Percentiles rank a stretch among this genome's conserved stretches.
Evolutionary conservation across 1,140 invertebrate species (phyloP).

Genomic region (Centruroides sculpturatus): DNA sequence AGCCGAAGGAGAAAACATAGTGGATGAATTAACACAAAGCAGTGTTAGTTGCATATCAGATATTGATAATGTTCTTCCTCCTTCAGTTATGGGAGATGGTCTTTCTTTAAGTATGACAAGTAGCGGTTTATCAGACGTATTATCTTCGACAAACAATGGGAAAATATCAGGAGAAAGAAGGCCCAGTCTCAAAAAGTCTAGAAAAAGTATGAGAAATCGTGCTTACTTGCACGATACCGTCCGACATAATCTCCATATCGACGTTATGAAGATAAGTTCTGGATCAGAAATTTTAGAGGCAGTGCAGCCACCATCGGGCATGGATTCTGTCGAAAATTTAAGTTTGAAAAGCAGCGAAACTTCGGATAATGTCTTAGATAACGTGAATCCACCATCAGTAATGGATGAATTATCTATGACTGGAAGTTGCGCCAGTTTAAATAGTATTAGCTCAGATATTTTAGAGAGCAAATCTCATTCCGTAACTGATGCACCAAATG

Average conservation of each 20-base stretch:
- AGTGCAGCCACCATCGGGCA: slow-evolving; percentile 28
- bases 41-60: slow-evolving; percentile 37
- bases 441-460: slow-evolving; percentile 44
- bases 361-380: slow-evolving; percentile 46
- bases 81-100: slow-evolving; percentile 44
- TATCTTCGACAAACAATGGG: not conserved
- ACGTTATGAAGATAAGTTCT: not conserved
- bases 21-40: slow-evolving; percentile 29
- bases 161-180: not conserved
- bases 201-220: too few relatives aligned
- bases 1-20: slow-evolving; percentile 6
- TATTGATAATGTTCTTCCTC: slow-evolving; percentile 58
- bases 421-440: slow-evolving; percentile 46
- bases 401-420: slow-evolving; percentile 31
- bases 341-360: slow-evolving; percentile 39
- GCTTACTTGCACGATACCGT: too few relatives aligned
- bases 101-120: slow-evolving; percentile 24
- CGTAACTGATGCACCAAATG: slow-evolving; percentile 7
- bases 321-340: slow-evolving; percentile 44
- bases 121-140: slow-evolving; percentile 22
- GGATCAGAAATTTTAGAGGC: not conserved
- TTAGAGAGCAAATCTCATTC: slow-evolving; percentile 34
- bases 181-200: too few relatives aligned
- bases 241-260: not conserved
- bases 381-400: slow-evolving; percentile 59